These are phyloP conservation scores for Plagodis pulveraria DNA, from an alignment of 2,888 invertebrate genomes.

Conservation along the genomic window DNA sequence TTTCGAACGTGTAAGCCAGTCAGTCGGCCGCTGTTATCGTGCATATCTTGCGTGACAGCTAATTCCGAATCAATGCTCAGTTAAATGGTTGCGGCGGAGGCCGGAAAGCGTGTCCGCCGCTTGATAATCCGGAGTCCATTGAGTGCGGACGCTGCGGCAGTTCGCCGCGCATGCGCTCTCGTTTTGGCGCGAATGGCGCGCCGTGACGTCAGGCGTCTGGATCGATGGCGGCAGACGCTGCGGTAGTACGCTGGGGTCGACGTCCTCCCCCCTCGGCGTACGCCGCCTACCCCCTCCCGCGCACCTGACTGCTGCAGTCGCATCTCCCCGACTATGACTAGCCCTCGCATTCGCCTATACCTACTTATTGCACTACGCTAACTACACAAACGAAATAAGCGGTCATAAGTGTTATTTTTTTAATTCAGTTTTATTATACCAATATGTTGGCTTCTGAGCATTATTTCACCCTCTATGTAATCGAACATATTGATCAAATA, in stretches of 20 bases:
- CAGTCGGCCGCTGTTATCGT: slow-evolving; percentile 53
- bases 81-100: slow-evolving; percentile 60
- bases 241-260: slow-evolving; percentile 84
- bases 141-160: slow-evolving; percentile 81
- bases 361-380: slow-evolving; percentile 41
- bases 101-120: slow-evolving; percentile 77
- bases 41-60: slow-evolving; percentile 66
- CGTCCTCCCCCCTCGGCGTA: slow-evolving; percentile 68
- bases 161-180: slow-evolving; percentile 78
- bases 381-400: slow-evolving; percentile 10
- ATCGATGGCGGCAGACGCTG: slow-evolving; percentile 85
- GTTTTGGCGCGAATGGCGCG: slow-evolving; percentile 84
- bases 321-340: slow-evolving; percentile 74
- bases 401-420: too few relatives aligned
- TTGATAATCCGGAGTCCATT: slow-evolving; percentile 76
- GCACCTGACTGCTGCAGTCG: slow-evolving; percentile 81
- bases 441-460: too few relatives aligned
- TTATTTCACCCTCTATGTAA: too few relatives aligned
- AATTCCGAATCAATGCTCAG: slow-evolving; percentile 65
- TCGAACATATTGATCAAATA: too few relatives aligned
- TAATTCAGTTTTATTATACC: too few relatives aligned
- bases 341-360: slow-evolving; percentile 51
- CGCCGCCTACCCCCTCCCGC: slow-evolving; percentile 58
- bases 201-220: slow-evolving; percentile 84
- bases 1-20: slow-evolving; percentile 48